These are phyloP conservation scores for Drosophila santomea DNA, from an alignment of 1,140 invertebrate genomes.

Conservation along the genomic window DNA sequence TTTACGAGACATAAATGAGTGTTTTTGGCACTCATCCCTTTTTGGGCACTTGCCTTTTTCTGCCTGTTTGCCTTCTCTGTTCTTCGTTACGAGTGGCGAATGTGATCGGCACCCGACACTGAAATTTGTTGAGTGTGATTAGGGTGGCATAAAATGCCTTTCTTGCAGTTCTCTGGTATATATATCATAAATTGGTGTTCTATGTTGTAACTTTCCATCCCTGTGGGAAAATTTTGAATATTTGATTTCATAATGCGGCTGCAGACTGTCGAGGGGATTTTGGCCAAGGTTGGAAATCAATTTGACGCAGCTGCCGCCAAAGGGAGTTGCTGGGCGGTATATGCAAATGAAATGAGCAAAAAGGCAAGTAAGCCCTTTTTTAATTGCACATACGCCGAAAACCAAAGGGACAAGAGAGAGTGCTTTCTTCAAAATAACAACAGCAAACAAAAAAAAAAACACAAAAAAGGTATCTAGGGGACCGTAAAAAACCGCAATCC, in stretches of 20 bases:
- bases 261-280: background rate
- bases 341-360: constrained; percentile 70
- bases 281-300: constrained; percentile 52
- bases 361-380: constrained; percentile 52
- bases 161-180: background rate
- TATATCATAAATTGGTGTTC: background rate
- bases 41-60: too few relatives aligned
- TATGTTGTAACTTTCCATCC: background rate
- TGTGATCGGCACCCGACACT: too few relatives aligned
- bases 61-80: too few relatives aligned
- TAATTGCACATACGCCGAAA: constrained; percentile 66
- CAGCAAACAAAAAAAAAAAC: background rate
- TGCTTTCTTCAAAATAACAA: background rate
- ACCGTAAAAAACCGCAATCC: constrained; percentile 46
- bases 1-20: too few relatives aligned
- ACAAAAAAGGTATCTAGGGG: constrained; percentile 37
- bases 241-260: background rate
- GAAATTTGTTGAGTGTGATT: too few relatives aligned
- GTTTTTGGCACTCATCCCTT: too few relatives aligned
- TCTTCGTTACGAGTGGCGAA: too few relatives aligned
- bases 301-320: constrained; percentile 37
- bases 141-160: too few relatives aligned
- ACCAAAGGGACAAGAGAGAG: constrained; percentile 1
- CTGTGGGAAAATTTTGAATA: background rate
- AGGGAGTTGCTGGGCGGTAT: constrained; percentile 23